These are phyloP conservation scores for Antheraea pernyi DNA, from an alignment of 1,140 invertebrate genomes.

Conservation along the genomic window DNA sequence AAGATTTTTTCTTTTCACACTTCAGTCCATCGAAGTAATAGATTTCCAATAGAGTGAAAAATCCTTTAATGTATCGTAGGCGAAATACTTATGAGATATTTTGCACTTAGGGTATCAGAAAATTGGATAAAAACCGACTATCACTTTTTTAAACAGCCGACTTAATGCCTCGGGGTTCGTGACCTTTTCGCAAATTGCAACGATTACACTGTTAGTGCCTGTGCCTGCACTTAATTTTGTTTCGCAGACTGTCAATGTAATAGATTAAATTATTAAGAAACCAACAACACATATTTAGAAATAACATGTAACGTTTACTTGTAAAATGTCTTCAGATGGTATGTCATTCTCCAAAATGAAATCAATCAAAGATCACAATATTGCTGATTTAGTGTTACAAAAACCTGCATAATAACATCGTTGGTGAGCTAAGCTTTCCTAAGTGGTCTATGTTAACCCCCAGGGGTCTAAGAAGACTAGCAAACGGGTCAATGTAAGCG, in stretches of 20 bases:
- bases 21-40: background rate
- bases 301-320: background rate
- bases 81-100: conserved; percentile 8
- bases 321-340: background rate
- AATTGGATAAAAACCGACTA: conserved; percentile 4
- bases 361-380: background rate
- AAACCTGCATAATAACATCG: too few species aligned
- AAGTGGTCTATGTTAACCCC: too few species aligned
- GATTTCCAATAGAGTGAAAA: conserved; percentile 13
- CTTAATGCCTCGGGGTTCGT: conserved; percentile 29
- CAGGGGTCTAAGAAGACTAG: too few species aligned
- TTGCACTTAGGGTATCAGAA: background rate
- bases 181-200: conserved; percentile 34
- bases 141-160: conserved; percentile 27
- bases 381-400: too few species aligned
- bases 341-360: background rate
- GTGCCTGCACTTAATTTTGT: conserved; percentile 31
- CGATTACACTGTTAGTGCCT: conserved; percentile 26
- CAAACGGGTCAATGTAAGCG: too few species aligned
- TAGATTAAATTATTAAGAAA: background rate
- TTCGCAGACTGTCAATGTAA: conserved; percentile 6
- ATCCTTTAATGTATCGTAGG: conserved; percentile 6
- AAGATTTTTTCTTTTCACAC: background rate
- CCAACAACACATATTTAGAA: background rate
- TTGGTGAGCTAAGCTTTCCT: too few species aligned